phyloP scores from a whole-genome alignment of 1,140 invertebrate genomes.

The Brachionus koreanus region DNA sequence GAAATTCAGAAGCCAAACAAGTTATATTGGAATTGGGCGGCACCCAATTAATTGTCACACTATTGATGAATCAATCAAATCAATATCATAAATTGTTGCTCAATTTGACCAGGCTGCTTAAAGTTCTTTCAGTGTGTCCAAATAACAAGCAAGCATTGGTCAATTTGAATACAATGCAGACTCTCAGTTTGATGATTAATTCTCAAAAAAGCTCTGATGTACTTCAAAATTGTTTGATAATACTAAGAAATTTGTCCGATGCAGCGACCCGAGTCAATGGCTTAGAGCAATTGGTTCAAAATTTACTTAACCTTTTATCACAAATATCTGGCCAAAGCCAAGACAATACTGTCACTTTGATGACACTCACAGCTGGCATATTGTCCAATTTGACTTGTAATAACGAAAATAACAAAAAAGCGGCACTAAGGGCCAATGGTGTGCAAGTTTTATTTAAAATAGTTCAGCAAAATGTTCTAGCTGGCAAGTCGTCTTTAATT shows the following conservation, averaged over 20 bases:
- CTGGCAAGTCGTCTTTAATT: neutral
- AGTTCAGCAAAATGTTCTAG: constrained; percentile 3
- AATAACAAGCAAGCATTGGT: constrained; percentile 97
- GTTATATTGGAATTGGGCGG: constrained; percentile 95
- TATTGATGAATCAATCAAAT: constrained; percentile 80
- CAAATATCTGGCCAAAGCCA: constrained; percentile 47
- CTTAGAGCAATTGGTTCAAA: constrained; percentile 81
- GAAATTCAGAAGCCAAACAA: constrained; percentile 91
- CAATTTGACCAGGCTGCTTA: constrained; percentile 93
- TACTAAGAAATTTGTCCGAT: constrained; percentile 91
- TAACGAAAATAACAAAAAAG: constrained; percentile 91
- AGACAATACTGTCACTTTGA: constrained; percentile 70
- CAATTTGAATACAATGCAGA: constrained; percentile 83
- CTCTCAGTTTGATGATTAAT: constrained; percentile 88
- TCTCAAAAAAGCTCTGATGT: constrained; percentile 67
- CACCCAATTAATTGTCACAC: constrained; percentile 89
- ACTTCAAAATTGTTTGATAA: constrained; percentile 96
- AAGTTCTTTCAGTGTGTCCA: constrained; percentile 93
- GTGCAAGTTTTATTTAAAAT: constrained; percentile 18
- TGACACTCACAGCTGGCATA: constrained; percentile 94
- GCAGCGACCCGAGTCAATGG: constrained; percentile 80
- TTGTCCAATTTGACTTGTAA: constrained; percentile 97
- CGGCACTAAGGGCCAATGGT: neutral
- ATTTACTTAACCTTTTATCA: constrained; percentile 79
- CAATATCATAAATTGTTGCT: constrained; percentile 91